phyloP scores from a whole-genome alignment of 2,113 vertebrate genomes.

The Trogon melanurus region DNA sequence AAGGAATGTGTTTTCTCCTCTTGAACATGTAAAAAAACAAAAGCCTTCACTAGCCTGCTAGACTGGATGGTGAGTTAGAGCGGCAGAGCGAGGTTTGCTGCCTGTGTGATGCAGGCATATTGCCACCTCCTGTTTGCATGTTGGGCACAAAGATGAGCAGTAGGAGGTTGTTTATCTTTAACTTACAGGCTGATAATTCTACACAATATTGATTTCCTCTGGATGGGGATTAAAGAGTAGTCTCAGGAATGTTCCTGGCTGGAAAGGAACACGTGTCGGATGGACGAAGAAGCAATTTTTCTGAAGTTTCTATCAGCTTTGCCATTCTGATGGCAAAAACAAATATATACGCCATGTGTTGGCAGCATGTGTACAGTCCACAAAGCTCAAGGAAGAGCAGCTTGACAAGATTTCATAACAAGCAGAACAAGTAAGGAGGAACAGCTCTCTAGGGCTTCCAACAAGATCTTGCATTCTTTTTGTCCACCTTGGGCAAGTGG shows the following conservation, averaged over 20 bases:
- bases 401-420: neutral
- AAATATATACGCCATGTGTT: neutral
- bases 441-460: neutral
- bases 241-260: neutral
- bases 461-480: neutral
- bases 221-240: neutral
- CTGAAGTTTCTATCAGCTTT: neutral
- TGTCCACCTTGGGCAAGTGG: neutral
- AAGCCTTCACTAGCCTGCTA: neutral
- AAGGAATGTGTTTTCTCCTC: neutral
- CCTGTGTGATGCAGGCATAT: neutral
- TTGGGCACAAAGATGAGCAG: neutral
- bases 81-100: neutral
- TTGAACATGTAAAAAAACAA: neutral
- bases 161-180: neutral
- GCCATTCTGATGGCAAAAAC: neutral
- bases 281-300: neutral
- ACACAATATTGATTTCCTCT: neutral
- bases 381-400: neutral
- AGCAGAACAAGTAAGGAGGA: neutral
- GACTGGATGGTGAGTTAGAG: neutral
- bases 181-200: neutral
- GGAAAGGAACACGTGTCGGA: neutral
- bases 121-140: neutral
- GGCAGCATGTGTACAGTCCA: neutral